Percentiles rank a stretch among this genome's conserved stretches.
phyloP scores from a whole-genome alignment of 2,113 vertebrate species.

The Triplophysa siluroides region DNA sequence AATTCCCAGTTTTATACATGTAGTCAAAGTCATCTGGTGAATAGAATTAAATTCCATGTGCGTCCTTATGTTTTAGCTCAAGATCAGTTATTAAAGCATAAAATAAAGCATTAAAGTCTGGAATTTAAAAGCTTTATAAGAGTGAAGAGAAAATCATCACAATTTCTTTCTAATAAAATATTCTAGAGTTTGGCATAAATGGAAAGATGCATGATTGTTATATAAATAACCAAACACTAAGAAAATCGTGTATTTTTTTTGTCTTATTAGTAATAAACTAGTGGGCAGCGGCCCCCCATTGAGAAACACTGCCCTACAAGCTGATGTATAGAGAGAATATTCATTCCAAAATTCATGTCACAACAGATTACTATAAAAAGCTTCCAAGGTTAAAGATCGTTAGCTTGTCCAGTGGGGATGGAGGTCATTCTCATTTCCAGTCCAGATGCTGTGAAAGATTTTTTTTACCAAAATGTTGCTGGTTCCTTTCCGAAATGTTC shows the following conservation, averaged over 20 bases:
- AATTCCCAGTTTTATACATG: background rate
- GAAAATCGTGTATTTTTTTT: too few relatives aligned
- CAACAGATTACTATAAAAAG: slow-evolving; percentile 1
- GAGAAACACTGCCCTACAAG: too few relatives aligned
- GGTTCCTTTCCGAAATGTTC: background rate
- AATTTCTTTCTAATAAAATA: too few relatives aligned
- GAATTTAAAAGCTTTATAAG: too few relatives aligned
- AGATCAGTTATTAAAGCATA: background rate
- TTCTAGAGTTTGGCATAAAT: too few relatives aligned
- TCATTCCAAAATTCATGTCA: background rate
- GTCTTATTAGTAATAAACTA: too few relatives aligned
- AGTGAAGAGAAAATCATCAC: too few relatives aligned
- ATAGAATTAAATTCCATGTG: background rate
- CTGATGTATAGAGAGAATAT: too few relatives aligned
- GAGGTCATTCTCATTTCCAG: background rate
- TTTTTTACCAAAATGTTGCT: background rate
- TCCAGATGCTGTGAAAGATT: background rate
- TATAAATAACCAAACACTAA: too few relatives aligned
- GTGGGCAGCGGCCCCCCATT: too few relatives aligned
- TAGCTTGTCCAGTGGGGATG: background rate
- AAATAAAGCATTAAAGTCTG: too few relatives aligned
- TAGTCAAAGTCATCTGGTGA: background rate
- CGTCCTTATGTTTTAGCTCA: background rate
- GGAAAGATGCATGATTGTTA: too few relatives aligned
- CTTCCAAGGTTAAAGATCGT: background rate